A percentile compares a stretch with the other conserved stretches of the same genome.
Evolutionary conservation across 2,888 invertebrate species (phyloP).

Genomic region (Perizoma flavofasciatum): DNA sequence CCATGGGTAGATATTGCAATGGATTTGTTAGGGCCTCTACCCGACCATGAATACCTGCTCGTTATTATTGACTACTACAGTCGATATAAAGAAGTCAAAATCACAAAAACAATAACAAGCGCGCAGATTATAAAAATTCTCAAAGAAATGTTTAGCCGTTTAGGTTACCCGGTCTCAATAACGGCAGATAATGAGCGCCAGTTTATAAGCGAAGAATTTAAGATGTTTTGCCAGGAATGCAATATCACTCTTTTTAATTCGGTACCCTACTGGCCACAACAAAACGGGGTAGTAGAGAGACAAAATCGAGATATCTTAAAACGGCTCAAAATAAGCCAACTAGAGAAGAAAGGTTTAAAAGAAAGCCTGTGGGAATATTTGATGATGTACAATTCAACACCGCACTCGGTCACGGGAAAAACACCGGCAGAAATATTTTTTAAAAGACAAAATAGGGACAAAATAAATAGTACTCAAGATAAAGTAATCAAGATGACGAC

Average conservation of each 20-base stretch:
- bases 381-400: constrained; percentile 1
- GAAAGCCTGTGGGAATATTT: constrained; percentile 1
- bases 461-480: too few species aligned
- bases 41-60: constrained; percentile 10
- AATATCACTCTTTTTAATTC: constrained; percentile 35
- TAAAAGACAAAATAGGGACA: background rate
- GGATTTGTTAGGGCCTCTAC: constrained; percentile 37
- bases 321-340: constrained; percentile 3
- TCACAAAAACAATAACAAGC: constrained; percentile 21
- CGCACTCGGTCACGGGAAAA: constrained; percentile 1
- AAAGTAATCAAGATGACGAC: background rate
- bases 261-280: constrained; percentile 26
- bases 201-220: constrained; percentile 37
- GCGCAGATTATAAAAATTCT: constrained; percentile 26
- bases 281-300: constrained; percentile 12
- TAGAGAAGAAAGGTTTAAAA: background rate
- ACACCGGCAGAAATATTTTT: constrained; percentile 6
- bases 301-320: constrained; percentile 13
- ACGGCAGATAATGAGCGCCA: too few species aligned
- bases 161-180: too few species aligned
- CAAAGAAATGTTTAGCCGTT: constrained; percentile 37
- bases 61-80: constrained; percentile 10
- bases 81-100: constrained; percentile 7
- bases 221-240: constrained; percentile 25
- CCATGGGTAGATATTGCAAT: constrained; percentile 38